Evolutionary conservation across 2,113 vertebrate species (phyloP).

Genomic region (Protomyctophum bolini): DNA sequence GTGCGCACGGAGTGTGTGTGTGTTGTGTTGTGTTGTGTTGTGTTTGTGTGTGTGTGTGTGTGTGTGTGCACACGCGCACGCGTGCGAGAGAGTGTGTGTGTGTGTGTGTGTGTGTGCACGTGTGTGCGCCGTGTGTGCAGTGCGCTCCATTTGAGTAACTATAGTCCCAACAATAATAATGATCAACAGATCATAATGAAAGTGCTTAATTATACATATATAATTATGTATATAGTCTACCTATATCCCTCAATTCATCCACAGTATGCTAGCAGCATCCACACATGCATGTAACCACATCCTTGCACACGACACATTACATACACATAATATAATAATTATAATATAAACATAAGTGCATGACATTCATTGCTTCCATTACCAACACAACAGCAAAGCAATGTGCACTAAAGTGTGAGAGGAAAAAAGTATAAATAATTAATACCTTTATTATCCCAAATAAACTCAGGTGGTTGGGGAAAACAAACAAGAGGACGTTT

Average conservation of each 20-base stretch:
- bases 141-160: too few species aligned
- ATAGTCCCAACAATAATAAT: constrained; percentile 13
- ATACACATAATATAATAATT: not conserved
- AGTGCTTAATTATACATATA: not conserved
- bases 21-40: not conserved
- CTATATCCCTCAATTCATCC: not conserved
- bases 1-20: not conserved
- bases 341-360: not conserved
- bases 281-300: not conserved
- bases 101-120: not conserved
- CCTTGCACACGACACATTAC: not conserved
- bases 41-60: not conserved
- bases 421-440: not conserved
- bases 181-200: constrained; percentile 32
- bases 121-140: not conserved
- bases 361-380: not conserved
- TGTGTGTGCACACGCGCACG: not conserved
- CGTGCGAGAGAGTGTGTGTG: too few species aligned
- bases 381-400: not conserved
- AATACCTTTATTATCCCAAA: not conserved
- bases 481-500: not conserved
- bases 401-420: not conserved
- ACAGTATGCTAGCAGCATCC: not conserved
- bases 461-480: not conserved
- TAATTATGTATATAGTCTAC: constrained; percentile 16